A percentile compares a stretch with the other conserved stretches of the same genome.
These are phyloP conservation scores for Romanomermis culicivorax DNA, from an alignment of 2,888 invertebrate genomes.

Conservation along the genomic window DNA sequence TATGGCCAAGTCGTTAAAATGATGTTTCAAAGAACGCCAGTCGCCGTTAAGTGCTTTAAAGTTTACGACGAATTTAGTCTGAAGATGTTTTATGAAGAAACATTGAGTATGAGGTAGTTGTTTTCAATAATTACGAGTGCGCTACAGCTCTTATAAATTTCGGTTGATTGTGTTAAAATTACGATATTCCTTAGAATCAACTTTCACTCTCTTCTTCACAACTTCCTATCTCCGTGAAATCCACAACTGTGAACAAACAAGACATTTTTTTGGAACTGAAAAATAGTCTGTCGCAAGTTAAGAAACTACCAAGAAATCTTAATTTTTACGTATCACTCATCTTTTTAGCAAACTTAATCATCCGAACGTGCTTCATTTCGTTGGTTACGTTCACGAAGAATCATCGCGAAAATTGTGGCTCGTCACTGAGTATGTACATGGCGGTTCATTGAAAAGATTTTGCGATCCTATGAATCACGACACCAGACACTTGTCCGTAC, in stretches of 20 bases:
- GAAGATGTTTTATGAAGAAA: background rate
- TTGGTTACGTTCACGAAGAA: background rate
- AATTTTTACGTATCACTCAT: too few relatives aligned
- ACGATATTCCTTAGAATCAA: too few relatives aligned
- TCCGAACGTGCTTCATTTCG: background rate
- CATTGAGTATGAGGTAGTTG: background rate
- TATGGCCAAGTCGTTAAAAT: background rate
- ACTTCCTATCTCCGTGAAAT: too few relatives aligned
- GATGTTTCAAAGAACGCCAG: background rate
- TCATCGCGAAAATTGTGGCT: background rate
- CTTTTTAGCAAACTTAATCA: background rate
- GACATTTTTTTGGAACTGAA: too few relatives aligned
- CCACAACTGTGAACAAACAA: too few relatives aligned
- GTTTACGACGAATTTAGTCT: constrained; percentile 2
- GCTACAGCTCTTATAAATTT: too few relatives aligned
- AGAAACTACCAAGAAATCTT: too few relatives aligned
- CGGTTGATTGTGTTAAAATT: too few relatives aligned
- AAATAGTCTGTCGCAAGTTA: too few relatives aligned
- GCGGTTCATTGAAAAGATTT: background rate
- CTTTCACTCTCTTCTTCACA: too few relatives aligned
- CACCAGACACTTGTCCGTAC: background rate
- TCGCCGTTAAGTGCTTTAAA: background rate
- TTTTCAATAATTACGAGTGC: too few relatives aligned
- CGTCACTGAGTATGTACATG: background rate
- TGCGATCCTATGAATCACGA: background rate